Base-by-base conservation (phyloP, 2,113 vertebrate species). In the Notarius quadriscutis region DNA sequence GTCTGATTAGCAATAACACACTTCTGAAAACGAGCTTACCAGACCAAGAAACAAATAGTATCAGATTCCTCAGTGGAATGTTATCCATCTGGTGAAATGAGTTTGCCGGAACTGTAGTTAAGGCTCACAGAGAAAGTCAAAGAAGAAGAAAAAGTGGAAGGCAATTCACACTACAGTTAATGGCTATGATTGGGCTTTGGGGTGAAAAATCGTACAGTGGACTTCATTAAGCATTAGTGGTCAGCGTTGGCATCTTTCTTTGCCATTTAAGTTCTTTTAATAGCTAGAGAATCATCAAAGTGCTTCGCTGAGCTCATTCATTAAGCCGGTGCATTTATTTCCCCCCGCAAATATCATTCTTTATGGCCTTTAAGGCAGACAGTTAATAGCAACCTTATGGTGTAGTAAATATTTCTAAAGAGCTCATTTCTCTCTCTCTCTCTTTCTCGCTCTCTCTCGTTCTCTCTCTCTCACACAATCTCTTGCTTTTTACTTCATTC, bases 341-440 rank as follows among this genome's bases (percentile, higher is more conserved):
- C 65, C 51, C 63, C 48, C 65, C 10, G n/a, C 75, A 80, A 86
- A 79, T 67, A 86, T 80, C 85, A 78, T 80, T 86, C 85, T 69
- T 80, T 80, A 63, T n/a, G 50, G 75, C 77, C 51, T 79, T 57
- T 67, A 79, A 86, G 77, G 85, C 75, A 60, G 72, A 86, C 85
- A 80, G 75, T 86, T 86, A 86, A 79, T 79, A 86, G 85, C 85
- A 86, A 79, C 85, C 58, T 80, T 55, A 86, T 79, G 85, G 85
- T 30, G 63, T 77, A 69, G 74, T 86, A 77, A 85, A 85, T 77
- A 63, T 62, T 77, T 85, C 84, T 77, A 75, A 85, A 72, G 25
- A 79, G 27, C 83, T 77, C 15, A 10, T 57, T 63, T 25, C 53
- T 34, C 51, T 57, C 15, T 72, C 65, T 30, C n/a, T 80, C n/a